Conservation (phyloP, 2,113 vertebrate species). For the Progne subis region DNA sequence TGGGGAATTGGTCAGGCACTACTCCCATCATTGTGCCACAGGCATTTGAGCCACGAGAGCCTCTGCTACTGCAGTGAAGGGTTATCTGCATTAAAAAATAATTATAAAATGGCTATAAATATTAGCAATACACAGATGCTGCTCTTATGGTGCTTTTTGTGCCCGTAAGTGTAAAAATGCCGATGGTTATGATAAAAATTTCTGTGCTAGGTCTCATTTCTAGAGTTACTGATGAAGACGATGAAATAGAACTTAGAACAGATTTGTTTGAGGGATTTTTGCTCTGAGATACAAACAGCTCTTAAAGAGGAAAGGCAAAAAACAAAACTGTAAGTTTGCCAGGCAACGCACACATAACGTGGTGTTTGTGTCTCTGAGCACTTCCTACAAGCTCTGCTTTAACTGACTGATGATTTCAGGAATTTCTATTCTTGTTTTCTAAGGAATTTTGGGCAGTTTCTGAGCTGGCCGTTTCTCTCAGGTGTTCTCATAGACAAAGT, state of each 20-base stretch:
- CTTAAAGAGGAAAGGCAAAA: neutral
- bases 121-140: neutral
- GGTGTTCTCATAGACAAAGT: neutral
- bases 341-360: fast-evolving
- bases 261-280: neutral
- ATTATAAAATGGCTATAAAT: neutral
- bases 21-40: fast-evolving
- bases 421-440: neutral
- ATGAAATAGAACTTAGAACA: neutral
- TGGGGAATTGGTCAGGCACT: neutral
- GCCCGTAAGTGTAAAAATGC: neutral
- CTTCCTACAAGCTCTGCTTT: neutral
- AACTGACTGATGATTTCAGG: fast-evolving
- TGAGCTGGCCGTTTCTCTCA: neutral
- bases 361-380: neutral
- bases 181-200: neutral
- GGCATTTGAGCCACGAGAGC: neutral
- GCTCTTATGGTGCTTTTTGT: neutral
- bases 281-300: neutral
- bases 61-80: neutral
- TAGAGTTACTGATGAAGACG: neutral
- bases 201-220: neutral
- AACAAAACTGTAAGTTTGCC: neutral
- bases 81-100: neutral
- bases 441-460: neutral